phyloP scores from a whole-genome alignment of 2,797 vertebrate species.

The Nyctalus aviator region DNA sequence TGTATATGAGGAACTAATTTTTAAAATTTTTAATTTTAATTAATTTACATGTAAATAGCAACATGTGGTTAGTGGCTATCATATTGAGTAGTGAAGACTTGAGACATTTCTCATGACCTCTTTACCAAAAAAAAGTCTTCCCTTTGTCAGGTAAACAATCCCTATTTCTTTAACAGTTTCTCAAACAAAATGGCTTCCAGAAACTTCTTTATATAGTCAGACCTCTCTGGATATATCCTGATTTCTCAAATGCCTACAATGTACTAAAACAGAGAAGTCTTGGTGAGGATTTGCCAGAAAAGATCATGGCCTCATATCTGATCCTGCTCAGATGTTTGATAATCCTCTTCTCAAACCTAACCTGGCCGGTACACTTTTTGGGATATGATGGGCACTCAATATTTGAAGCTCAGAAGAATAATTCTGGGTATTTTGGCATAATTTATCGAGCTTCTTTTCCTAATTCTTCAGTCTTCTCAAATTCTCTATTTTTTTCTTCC shows the following conservation, averaged over 20 bases:
- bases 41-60: neutral
- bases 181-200: slow-evolving; percentile 2
- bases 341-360: neutral
- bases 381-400: neutral
- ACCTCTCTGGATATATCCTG: neutral
- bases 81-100: neutral
- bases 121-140: neutral
- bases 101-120: neutral
- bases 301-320: neutral
- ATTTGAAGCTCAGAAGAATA: slow-evolving; percentile 9
- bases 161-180: slow-evolving; percentile 11
- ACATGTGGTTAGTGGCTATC: neutral
- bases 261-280: neutral
- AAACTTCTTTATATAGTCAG: neutral
- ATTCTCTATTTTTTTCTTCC: neutral
- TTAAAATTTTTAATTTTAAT: neutral
- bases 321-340: neutral
- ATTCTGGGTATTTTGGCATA: neutral
- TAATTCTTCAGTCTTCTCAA: slow-evolving; percentile 34
- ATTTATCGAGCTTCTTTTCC: neutral
- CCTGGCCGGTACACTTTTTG: neutral
- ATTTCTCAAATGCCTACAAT: neutral
- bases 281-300: neutral
- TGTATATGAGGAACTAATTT: neutral
- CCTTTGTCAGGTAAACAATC: neutral